phyloP scores from a whole-genome alignment of 1,140 invertebrate genomes.

The Pachypsylla venusta region DNA sequence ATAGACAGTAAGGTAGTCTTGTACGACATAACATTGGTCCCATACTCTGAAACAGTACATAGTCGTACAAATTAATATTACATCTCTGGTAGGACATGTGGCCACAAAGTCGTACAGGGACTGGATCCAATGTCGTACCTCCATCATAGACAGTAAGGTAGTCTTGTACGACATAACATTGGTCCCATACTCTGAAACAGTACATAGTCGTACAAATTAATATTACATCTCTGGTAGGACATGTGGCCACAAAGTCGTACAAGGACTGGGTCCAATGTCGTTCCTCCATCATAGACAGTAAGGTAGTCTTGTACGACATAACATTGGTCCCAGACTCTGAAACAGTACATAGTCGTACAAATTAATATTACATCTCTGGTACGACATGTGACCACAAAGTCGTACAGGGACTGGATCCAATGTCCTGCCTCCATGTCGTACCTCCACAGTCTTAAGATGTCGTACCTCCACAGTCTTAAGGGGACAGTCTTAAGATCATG shows the following conservation, averaged over 20 bases:
- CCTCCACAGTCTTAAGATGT: no score
- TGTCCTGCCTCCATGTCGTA: slow-evolving; percentile 54
- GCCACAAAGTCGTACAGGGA: slow-evolving; percentile 63
- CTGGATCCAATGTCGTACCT: slow-evolving; percentile 46
- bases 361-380: no score
- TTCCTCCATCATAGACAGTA: slow-evolving; percentile 66
- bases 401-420: slow-evolving; percentile 55
- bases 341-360: no score
- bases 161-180: slow-evolving; percentile 63
- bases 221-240: slow-evolving; percentile 53
- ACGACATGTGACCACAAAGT: no score
- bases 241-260: slow-evolving; percentile 67
- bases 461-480: no score
- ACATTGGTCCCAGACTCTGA: slow-evolving; percentile 65
- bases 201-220: no score
- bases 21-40: slow-evolving; percentile 64
- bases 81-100: no score
- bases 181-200: slow-evolving; percentile 65
- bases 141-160: slow-evolving; percentile 70
- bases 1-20: slow-evolving; percentile 66
- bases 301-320: slow-evolving; percentile 65
- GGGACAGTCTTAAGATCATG: no score
- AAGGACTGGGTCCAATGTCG: slow-evolving; percentile 49
- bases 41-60: no score
- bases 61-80: no score